Conservation (phyloP, 2,888 invertebrate genomes). For the Aphidoletes aphidimyza region DNA sequence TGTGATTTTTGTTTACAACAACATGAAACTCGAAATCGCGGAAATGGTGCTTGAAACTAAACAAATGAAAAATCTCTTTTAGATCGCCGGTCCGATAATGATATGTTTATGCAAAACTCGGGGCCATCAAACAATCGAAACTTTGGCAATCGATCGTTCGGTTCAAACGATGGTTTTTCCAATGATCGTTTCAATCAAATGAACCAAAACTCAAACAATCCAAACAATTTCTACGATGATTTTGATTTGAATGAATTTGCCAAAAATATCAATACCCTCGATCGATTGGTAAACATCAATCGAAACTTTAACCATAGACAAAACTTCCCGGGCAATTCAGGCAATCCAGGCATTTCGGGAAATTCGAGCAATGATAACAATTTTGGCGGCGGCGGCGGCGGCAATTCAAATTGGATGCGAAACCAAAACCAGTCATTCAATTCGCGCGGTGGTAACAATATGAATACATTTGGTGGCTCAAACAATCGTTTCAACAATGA, state of each 20-base stretch:
- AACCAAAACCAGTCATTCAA: neutral
- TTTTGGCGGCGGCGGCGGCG: neutral
- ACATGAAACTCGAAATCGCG: too few species aligned
- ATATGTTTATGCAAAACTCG: neutral
- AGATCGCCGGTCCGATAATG: neutral
- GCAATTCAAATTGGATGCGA: constrained; percentile 5
- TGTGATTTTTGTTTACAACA: too few species aligned
- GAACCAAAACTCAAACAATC: neutral
- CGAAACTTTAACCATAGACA: neutral
- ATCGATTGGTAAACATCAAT: neutral
- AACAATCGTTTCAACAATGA: constrained; percentile 54
- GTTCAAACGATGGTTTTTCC: neutral
- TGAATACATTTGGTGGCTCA: constrained; percentile 59
- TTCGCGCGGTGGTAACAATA: neutral
- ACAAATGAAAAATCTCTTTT: too few species aligned
- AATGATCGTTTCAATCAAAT: neutral
- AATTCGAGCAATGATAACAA: too few species aligned
- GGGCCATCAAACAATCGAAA: neutral
- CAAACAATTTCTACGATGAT: constrained; percentile 12
- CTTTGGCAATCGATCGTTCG: neutral
- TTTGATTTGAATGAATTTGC: neutral
- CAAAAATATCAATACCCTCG: neutral
- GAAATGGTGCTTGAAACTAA: too few species aligned
- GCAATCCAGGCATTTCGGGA: too few species aligned
- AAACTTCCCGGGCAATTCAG: neutral